These are phyloP conservation scores for Heteronetta atricapilla DNA, from an alignment of 2,113 vertebrate genomes.

Conservation along the genomic window DNA sequence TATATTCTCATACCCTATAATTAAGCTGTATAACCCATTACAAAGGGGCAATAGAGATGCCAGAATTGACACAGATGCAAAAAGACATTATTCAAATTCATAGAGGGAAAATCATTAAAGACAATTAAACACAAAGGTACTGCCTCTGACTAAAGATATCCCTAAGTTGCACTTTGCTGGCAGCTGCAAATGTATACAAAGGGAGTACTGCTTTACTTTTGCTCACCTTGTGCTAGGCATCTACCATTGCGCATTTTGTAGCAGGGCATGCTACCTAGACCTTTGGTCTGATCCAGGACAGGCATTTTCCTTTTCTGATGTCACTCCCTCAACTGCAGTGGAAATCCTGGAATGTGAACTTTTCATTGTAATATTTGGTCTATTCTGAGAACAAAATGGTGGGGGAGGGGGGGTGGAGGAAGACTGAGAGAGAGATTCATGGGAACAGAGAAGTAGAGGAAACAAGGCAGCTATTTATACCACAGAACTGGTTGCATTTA, in stretches of 20 bases:
- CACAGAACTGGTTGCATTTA: not conserved
- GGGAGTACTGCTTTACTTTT: not conserved
- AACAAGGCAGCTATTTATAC: not conserved
- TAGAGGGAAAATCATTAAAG: not conserved
- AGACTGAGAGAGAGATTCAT: too few species aligned
- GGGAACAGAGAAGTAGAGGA: not conserved
- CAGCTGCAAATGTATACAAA: not conserved
- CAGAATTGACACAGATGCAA: not conserved
- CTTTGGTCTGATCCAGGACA: not conserved
- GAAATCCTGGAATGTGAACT: not conserved
- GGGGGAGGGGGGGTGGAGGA: not conserved
- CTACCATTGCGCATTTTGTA: not conserved
- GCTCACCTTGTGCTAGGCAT: not conserved
- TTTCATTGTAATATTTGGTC: not conserved
- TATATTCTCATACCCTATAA: not conserved
- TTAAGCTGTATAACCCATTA: not conserved
- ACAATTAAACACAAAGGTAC: not conserved
- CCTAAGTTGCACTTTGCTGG: not conserved
- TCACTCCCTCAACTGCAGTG: not conserved
- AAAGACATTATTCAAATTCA: not conserved
- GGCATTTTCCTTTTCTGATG: not conserved
- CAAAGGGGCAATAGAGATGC: not conserved
- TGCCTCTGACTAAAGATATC: not conserved
- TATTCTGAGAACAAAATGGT: not conserved
- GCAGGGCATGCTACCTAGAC: not conserved